Evolutionary conservation across 30 jellyfish, hydroid and myxozoan genomes (phyloP).

Genomic region (Nemopilema nomurai): DNA sequence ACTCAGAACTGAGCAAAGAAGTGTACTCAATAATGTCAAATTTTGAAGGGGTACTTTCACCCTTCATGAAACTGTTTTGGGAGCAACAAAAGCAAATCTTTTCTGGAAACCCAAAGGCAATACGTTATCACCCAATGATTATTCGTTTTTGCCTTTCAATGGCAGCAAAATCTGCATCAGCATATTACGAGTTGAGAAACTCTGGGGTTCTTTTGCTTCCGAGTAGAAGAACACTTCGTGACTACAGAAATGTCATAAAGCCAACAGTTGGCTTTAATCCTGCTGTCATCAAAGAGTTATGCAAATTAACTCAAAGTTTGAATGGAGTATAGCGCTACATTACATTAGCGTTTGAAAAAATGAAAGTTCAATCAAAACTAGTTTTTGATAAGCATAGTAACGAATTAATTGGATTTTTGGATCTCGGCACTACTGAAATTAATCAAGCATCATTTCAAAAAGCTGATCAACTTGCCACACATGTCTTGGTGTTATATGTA

Average conservation of each 20-base stretch:
- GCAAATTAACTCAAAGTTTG: neutral
- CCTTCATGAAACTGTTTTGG: conserved; percentile 44
- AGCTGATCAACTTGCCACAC: conserved; percentile 51
- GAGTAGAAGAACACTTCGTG: too few species aligned
- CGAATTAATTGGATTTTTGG: conserved; percentile 48
- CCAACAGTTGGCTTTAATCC: conserved; percentile 45
- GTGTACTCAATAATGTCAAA: conserved; percentile 3
- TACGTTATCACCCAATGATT: conserved; percentile 17
- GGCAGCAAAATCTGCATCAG: conserved; percentile 59
- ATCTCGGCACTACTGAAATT: conserved; percentile 51
- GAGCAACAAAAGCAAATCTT: conserved; percentile 14
- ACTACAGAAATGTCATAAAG: conserved; percentile 44
- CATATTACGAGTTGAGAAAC: conserved; percentile 59
- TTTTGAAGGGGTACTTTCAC: conserved; percentile 17
- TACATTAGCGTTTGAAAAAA: conserved; percentile 48
- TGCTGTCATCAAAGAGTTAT: conserved; percentile 32
- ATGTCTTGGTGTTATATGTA: conserved; percentile 54
- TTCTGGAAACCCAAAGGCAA: conserved; percentile 13
- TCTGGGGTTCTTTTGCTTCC: conserved; percentile 44
- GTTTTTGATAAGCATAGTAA: conserved; percentile 47
- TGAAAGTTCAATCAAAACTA: conserved; percentile 42
- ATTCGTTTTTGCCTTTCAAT: conserved; percentile 28
- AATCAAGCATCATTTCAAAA: conserved; percentile 29
- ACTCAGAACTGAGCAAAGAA: conserved; percentile 16
- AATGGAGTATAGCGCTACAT: conserved; percentile 38